Percentiles rank a stretch among this genome's conserved stretches.
These are phyloP conservation scores for Zeus faber DNA, from an alignment of 2,113 vertebrate genomes.

Conservation along the genomic window DNA sequence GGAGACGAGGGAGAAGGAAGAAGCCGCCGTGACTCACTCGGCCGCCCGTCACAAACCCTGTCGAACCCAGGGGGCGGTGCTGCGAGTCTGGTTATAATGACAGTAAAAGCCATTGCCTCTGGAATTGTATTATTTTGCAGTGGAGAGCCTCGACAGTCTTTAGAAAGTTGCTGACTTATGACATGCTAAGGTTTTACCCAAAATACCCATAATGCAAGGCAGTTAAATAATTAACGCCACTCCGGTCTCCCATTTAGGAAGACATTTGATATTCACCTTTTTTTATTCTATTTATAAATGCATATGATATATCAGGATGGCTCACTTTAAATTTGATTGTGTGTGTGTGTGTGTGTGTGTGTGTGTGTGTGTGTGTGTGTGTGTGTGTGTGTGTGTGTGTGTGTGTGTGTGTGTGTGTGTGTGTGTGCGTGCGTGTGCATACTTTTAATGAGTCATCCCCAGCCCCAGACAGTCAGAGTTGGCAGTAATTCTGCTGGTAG, in stretches of 20 bases:
- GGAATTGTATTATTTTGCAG: no score
- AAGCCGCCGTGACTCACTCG: no score
- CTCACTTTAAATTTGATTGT: background rate
- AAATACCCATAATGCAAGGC: background rate
- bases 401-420: conserved; percentile 4
- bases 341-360: background rate
- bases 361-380: background rate
- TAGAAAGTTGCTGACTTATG: background rate
- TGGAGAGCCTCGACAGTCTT: no score
- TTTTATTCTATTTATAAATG: no score
- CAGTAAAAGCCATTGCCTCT: no score
- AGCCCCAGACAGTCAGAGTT: conserved; percentile 33
- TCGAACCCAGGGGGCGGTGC: no score
- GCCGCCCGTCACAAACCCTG: no score
- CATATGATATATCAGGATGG: background rate
- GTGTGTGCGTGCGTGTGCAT: conserved; percentile 13
- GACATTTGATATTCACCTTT: background rate
- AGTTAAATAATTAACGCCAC: no score
- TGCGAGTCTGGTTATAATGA: no score
- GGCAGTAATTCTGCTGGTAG: conserved; percentile 28
- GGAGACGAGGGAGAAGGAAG: no score
- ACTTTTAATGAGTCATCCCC: conserved; percentile 35
- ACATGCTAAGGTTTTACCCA: background rate
- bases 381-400: conserved; percentile 5
- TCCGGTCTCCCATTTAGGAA: background rate